Conservation (phyloP, 2,888 invertebrate species). For the Platycnemis pennipes region DNA sequence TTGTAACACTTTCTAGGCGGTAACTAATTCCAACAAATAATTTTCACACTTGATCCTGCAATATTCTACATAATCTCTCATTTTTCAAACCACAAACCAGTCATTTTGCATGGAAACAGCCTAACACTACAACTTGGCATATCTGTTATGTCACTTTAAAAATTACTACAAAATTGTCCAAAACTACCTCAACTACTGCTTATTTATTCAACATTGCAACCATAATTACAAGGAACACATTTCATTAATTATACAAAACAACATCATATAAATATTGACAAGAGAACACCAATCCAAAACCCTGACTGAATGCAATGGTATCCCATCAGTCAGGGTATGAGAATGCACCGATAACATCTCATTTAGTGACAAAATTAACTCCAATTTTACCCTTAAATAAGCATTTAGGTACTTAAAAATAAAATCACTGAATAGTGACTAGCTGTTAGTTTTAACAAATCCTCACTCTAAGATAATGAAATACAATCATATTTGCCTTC, state of each 20-base stretch:
- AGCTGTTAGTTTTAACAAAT: constrained; percentile 38
- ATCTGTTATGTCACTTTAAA: neutral
- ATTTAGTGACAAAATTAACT: constrained; percentile 41
- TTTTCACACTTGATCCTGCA: too few relatives aligned
- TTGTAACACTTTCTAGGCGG: too few relatives aligned
- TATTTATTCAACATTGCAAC: constrained; percentile 53
- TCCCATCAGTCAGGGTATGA: constrained; percentile 24
- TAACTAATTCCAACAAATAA: too few relatives aligned
- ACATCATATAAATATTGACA: constrained; percentile 60
- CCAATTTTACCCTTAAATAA: constrained; percentile 18
- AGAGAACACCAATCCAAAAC: constrained; percentile 46
- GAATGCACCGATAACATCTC: constrained; percentile 45
- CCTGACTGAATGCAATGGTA: constrained; percentile 42
- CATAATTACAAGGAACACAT: constrained; percentile 62
- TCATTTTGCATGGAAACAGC: too few relatives aligned
- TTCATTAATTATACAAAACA: constrained; percentile 61
- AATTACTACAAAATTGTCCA: neutral
- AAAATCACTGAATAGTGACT: constrained; percentile 57
- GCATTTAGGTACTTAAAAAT: constrained; percentile 50
- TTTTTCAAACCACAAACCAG: too few relatives aligned
- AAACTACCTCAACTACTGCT: constrained; percentile 47
- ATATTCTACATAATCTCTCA: too few relatives aligned
- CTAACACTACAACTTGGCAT: neutral
- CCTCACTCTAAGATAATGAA: constrained; percentile 55
- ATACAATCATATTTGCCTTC: constrained; percentile 37